Evolutionary conservation across 2,888 invertebrate genomes (phyloP), one percentile per base, ranked within the genome.

Genomic region (Leptopilina drosophilae): DNA sequence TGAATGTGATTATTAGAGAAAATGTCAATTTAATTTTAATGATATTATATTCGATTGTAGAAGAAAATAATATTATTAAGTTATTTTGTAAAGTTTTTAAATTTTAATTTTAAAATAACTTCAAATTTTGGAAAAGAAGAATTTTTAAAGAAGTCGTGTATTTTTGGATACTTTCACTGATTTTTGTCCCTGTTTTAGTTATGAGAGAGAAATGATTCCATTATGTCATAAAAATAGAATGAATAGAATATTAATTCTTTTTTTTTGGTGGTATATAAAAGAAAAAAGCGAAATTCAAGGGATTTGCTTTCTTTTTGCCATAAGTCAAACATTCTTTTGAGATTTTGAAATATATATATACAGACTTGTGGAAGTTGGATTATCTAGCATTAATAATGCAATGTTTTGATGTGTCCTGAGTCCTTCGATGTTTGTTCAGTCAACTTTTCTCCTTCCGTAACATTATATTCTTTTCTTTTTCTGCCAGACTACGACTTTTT

Each of bases 311-410:
- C 15, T 20, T 67, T 20, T 67, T 20, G 6, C 67, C 46, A 8
- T 46, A 67, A 67, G 15, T n/a, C 20, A 67, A 67, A 67, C 12
- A 67, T 49, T 46, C 46, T 11, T 42, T 67, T 20, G 46, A 67
- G 46, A 12, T 67, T 15, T 20, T 20, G 46, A 20, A 46, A 49
- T 11, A 67, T 67, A 46, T 46, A 20, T 20, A 46, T 6, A 20
- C 20, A 67, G 46, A 67, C 67, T 49, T 46, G 46, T 81, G 77
- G 80, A 79, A 82, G 80, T 62, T 79, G 80, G 83, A 85, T 85
- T 85, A 86, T 85, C 82, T 82, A 80, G 84, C 82, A 83, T 85
- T 86, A 86, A 85, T 86, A 86, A 86, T 81, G 86, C 82, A 80
- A 84, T 81, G 84, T 81, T 82, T 78, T 77, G 81, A 81, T 82